These are phyloP conservation scores for Coenonympha arcania DNA, from an alignment of 2,888 invertebrate genomes.

Conservation along the genomic window DNA sequence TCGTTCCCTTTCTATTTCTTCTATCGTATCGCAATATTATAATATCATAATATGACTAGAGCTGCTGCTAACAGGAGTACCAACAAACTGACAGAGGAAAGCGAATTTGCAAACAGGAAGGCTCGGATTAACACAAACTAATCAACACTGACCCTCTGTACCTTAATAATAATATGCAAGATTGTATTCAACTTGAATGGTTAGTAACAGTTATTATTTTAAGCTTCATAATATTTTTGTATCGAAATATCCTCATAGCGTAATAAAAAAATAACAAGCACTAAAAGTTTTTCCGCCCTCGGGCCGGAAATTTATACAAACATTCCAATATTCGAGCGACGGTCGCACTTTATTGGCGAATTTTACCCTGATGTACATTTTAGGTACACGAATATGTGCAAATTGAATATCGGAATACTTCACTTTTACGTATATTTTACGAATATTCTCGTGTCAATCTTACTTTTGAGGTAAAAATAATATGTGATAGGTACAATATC, in stretches of 20 bases:
- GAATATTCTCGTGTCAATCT: neutral
- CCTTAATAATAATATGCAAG: too few relatives aligned
- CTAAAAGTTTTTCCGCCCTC: slow-evolving; percentile 14
- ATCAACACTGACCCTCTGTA: too few relatives aligned
- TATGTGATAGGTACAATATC: neutral
- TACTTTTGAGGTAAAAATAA: neutral
- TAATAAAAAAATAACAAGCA: slow-evolving; percentile 12
- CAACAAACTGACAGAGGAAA: too few relatives aligned
- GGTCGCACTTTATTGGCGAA: slow-evolving; percentile 14
- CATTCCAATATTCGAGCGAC: slow-evolving; percentile 14
- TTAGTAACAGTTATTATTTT: neutral
- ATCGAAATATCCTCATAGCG: neutral
- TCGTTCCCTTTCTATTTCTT: too few relatives aligned
- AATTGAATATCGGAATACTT: neutral
- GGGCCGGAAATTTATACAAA: slow-evolving; percentile 15
- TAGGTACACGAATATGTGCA: slow-evolving; percentile 4
- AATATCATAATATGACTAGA: too few relatives aligned
- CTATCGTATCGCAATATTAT: too few relatives aligned
- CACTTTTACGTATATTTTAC: neutral
- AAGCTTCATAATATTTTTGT: neutral
- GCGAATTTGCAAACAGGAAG: too few relatives aligned
- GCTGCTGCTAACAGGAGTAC: too few relatives aligned
- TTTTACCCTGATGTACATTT: slow-evolving; percentile 13
- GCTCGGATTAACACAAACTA: too few relatives aligned
- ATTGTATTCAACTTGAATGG: neutral